Percentiles rank a stretch among this genome's conserved stretches.
These are phyloP conservation scores for Macaria notata DNA, from an alignment of 2,888 invertebrate genomes.

Conservation along the genomic window DNA sequence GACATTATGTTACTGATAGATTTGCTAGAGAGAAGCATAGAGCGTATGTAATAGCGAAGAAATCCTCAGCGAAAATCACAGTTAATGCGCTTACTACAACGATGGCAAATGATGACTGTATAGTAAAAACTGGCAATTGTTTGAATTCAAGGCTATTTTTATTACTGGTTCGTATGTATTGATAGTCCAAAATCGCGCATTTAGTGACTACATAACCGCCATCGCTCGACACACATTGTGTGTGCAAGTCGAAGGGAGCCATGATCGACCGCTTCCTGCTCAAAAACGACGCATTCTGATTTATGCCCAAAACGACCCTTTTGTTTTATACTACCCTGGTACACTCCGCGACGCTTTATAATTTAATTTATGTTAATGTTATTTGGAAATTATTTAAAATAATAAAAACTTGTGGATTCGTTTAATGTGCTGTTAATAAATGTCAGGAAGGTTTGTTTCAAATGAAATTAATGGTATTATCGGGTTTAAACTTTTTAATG, in stretches of 20 bases:
- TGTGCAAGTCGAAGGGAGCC: slow-evolving; percentile 54
- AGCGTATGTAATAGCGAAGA: too few relatives aligned
- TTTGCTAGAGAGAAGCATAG: too few relatives aligned
- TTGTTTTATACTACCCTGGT: slow-evolving; percentile 61
- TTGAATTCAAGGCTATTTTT: too few relatives aligned
- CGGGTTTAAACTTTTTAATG: slow-evolving; percentile 1
- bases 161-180: too few relatives aligned
- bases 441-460: slow-evolving; percentile 17
- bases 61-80: too few relatives aligned
- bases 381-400: slow-evolving; percentile 20
- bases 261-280: slow-evolving; percentile 78
- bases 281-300: slow-evolving; percentile 66
- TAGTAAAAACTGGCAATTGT: too few relatives aligned
- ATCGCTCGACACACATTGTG: slow-evolving; percentile 47
- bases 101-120: too few relatives aligned
- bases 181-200: slow-evolving; percentile 18
- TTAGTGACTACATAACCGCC: slow-evolving; percentile 35
- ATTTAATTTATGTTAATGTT: slow-evolving; percentile 43
- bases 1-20: too few relatives aligned
- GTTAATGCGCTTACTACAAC: too few relatives aligned
- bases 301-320: slow-evolving; percentile 46
- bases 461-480: slow-evolving; percentile 13
- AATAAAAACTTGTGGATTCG: slow-evolving; percentile 21
- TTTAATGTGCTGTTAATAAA: slow-evolving; percentile 24
- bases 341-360: slow-evolving; percentile 42